These are phyloP conservation scores for Ciconia stormi DNA, from an alignment of 2,113 vertebrate genomes.

Conservation along the genomic window DNA sequence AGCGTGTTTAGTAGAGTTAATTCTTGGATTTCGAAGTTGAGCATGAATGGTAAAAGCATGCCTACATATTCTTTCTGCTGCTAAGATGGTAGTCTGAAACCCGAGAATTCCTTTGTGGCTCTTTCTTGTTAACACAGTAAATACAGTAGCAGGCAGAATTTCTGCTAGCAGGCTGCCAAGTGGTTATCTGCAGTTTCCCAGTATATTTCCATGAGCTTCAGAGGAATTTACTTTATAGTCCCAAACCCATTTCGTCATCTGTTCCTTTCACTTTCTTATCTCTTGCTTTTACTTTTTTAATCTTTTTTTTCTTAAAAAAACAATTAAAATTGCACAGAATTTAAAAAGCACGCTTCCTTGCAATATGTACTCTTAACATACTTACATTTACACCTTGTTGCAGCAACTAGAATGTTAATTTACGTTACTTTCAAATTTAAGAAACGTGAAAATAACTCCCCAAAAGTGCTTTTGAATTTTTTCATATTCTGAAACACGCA, in stretches of 20 bases:
- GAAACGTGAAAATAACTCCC: neutral
- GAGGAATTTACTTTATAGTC: neutral
- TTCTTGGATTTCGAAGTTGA: neutral
- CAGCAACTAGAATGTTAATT: neutral
- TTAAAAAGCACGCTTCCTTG: neutral
- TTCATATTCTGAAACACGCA: neutral
- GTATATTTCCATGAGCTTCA: neutral
- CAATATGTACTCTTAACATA: too few species aligned
- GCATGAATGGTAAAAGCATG: neutral
- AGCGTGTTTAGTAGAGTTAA: neutral
- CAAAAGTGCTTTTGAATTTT: neutral
- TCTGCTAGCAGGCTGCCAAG: neutral
- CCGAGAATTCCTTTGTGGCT: neutral
- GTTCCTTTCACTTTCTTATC: neutral
- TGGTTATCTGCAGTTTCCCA: neutral
- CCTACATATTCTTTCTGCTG: rapidly evolving
- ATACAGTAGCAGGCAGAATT: neutral
- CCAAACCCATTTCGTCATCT: neutral
- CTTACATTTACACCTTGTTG: neutral
- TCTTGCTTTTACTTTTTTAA: neutral
- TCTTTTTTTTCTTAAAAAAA: neutral
- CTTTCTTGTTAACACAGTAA: neutral
- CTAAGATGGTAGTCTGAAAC: neutral
- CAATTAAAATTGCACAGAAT: neutral
- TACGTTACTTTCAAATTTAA: neutral